Conservation (phyloP, 2,888 invertebrate genomes). For the Mylabris sibirica region DNA sequence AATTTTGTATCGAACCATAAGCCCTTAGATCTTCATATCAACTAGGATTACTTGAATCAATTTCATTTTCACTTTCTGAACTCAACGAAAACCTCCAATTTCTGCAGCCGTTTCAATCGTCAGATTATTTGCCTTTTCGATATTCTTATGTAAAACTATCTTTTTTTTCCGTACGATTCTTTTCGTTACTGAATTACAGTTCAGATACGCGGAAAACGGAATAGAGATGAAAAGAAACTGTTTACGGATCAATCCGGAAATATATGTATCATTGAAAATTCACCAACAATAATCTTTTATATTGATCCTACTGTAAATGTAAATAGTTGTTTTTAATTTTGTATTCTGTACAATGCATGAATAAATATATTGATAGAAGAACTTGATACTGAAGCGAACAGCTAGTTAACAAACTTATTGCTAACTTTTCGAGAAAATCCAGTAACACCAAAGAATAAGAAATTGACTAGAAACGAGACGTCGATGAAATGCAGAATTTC, state of each 20-base stretch:
- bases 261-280: neutral
- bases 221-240: neutral
- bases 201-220: neutral
- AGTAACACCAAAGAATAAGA: neutral
- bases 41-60: conserved; percentile 45
- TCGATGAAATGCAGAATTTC: neutral
- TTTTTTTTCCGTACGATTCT: conserved; percentile 11
- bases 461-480: neutral
- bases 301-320: neutral
- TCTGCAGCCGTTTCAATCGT: conserved; percentile 39
- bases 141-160: conserved; percentile 37
- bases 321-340: neutral
- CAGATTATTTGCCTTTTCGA: conserved; percentile 39
- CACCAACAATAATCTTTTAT: neutral
- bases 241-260: conserved; percentile 2
- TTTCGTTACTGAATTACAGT: conserved; percentile 5
- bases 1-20: conserved; percentile 44
- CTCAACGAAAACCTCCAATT: conserved; percentile 32
- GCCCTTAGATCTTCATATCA: conserved; percentile 44
- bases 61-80: conserved; percentile 46
- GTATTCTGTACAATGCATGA: neutral
- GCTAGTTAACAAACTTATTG: conserved; percentile 6
- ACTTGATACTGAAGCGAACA: neutral
- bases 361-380: neutral
- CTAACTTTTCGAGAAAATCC: neutral